Percentiles rank a stretch among this genome's conserved stretches.
Evolutionary conservation across 2,888 invertebrate genomes (phyloP).

Genomic region (Lacanobia oleracea): DNA sequence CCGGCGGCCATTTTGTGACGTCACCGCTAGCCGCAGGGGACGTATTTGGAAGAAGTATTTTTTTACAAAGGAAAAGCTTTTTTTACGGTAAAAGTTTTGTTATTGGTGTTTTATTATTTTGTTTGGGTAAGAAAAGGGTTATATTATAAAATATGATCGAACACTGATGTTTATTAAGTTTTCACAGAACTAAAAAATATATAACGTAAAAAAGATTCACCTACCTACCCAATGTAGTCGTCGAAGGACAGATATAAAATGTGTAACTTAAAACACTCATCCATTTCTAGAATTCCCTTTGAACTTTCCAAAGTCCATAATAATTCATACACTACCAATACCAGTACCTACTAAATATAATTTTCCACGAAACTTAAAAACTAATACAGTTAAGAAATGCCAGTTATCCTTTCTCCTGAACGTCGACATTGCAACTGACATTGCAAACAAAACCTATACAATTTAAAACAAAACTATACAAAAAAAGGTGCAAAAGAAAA

Average conservation of each 20-base stretch:
- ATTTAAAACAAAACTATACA: slow-evolving; percentile 81
- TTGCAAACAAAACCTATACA: slow-evolving; percentile 76
- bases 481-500: slow-evolving; percentile 79
- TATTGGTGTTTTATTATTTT: not conserved
- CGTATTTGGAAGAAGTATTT: slow-evolving; percentile 75
- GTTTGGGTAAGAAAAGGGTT: not conserved
- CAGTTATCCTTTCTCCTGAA: slow-evolving; percentile 75
- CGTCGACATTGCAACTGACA: slow-evolving; percentile 83
- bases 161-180: not conserved
- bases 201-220: not conserved
- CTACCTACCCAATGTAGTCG: not conserved
- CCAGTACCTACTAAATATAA: slow-evolving; percentile 49
- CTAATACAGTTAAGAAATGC: slow-evolving; percentile 72
- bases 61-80: slow-evolving; percentile 18
- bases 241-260: not conserved
- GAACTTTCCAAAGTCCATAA: slow-evolving; percentile 8
- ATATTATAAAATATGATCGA: not conserved
- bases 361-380: slow-evolving; percentile 69
- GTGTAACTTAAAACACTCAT: slow-evolving; percentile 20
- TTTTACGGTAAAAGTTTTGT: not conserved
- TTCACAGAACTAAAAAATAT: not conserved
- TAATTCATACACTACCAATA: slow-evolving; percentile 40
- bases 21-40: slow-evolving; percentile 77
- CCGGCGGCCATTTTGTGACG: slow-evolving; percentile 88
- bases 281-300: not conserved